A percentile compares a stretch with the other conserved stretches of the same genome.
phyloP scores from a whole-genome alignment of 2,113 vertebrate genomes.

The Xyliphius kryptos region DNA sequence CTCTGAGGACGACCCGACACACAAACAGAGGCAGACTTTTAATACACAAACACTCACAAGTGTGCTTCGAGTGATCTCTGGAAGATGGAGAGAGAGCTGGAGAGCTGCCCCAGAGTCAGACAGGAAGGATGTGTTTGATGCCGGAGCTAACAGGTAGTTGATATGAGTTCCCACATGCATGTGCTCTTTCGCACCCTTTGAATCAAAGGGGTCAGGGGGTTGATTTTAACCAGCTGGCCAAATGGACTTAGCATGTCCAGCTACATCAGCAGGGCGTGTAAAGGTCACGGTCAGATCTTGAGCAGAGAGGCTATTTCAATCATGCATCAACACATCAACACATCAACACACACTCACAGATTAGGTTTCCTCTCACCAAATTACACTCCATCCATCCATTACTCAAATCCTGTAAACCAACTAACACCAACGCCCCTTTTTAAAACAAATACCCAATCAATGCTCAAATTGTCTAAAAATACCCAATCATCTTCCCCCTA shows the following conservation, averaged over 20 bases:
- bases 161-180: neutral
- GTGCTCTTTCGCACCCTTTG: neutral
- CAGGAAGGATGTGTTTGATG: slow-evolving; percentile 23
- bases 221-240: neutral
- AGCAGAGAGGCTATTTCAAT: neutral
- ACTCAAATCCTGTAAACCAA: no score
- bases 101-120: slow-evolving; percentile 6
- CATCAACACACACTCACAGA: no score
- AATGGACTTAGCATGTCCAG: slow-evolving; percentile 11
- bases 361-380: no score
- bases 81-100: slow-evolving; percentile 4
- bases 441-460: no score
- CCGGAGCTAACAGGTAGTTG: slow-evolving; percentile 19
- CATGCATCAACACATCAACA: no score
- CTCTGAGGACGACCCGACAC: slow-evolving; percentile 31
- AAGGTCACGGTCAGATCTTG: slow-evolving; percentile 17
- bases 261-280: slow-evolving; percentile 9
- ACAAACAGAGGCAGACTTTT: no score
- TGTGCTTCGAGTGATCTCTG: slow-evolving; percentile 14
- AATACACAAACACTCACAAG: slow-evolving; percentile 17
- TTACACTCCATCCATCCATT: no score
- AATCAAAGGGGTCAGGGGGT: no score
- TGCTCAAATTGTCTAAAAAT: no score
- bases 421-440: no score
- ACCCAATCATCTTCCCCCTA: no score